These are phyloP conservation scores for Aphelenchoides fujianensis DNA, from an alignment of 1,140 invertebrate genomes.

Conservation along the genomic window DNA sequence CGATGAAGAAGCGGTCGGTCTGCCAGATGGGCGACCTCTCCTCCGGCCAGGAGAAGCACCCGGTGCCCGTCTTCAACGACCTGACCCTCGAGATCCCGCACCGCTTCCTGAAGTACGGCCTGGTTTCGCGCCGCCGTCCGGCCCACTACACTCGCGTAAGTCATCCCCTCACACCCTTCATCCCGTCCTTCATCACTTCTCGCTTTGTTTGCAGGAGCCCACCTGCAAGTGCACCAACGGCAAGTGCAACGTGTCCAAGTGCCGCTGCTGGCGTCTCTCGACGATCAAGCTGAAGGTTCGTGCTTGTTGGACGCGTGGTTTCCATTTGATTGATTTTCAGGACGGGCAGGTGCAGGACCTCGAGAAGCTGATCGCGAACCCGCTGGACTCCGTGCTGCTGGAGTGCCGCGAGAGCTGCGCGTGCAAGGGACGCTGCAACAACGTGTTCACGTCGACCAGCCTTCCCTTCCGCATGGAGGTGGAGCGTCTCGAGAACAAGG, in stretches of 20 bases:
- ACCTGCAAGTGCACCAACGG: constrained; percentile 4
- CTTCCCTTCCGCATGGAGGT: constrained; percentile 14
- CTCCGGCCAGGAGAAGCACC: background rate
- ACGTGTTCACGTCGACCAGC: background rate
- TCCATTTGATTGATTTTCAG: background rate
- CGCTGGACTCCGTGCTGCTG: constrained; percentile 7
- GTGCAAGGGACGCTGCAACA: constrained; percentile 14
- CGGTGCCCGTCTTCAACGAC: background rate
- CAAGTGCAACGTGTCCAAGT: constrained; percentile 15
- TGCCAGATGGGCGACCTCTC: too few species aligned
- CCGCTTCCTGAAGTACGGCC: too few species aligned
- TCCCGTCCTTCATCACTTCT: too few species aligned
- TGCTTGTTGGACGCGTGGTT: constrained; percentile 1
- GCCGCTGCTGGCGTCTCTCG: constrained; percentile 4
- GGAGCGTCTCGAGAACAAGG: constrained; percentile 9
- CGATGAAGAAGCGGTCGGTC: too few species aligned
- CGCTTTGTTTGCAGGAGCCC: background rate
- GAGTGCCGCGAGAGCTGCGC: constrained; percentile 22
- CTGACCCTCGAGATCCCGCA: too few species aligned
- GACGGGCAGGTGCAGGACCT: background rate
- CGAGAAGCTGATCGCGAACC: constrained; percentile 7
- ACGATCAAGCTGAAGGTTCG: constrained; percentile 16
- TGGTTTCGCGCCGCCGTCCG: too few species aligned
- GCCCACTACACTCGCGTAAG: too few species aligned
- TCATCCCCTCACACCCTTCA: too few species aligned